Evolutionary conservation across 2,797 vertebrate species (phyloP).

Genomic region (Pachyuromys duprasi): DNA sequence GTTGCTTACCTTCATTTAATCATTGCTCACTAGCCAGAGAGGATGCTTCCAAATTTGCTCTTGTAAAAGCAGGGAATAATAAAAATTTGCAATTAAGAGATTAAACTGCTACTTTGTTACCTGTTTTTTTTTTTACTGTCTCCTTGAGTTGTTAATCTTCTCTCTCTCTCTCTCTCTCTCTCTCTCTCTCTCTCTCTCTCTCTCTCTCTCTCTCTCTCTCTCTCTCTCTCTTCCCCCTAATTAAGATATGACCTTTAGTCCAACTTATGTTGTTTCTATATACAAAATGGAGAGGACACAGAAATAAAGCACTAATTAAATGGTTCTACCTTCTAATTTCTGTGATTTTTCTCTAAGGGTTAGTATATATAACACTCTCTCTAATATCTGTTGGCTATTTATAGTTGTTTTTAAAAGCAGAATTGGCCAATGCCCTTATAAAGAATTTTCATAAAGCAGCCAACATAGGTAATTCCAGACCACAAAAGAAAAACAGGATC

Average conservation of each 20-base stretch:
- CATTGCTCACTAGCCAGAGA: neutral
- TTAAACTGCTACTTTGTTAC: constrained; percentile 4
- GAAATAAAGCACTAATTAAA: neutral
- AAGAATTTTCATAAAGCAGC: neutral
- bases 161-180: neutral
- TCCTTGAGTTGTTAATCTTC: constrained; percentile 16
- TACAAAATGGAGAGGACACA: constrained; percentile 5
- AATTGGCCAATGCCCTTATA: neutral
- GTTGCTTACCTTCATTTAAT: constrained; percentile 10
- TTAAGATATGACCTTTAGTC: constrained; percentile 53
- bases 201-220: neutral
- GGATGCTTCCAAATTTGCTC: constrained; percentile 10
- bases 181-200: neutral
- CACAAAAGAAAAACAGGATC: neutral
- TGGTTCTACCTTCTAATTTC: constrained; percentile 22
- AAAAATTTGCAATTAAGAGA: neutral
- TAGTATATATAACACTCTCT: neutral
- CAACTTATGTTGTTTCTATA: constrained; percentile 34
- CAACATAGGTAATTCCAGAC: neutral
- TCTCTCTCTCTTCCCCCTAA: constrained; percentile 43
- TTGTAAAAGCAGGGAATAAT: neutral
- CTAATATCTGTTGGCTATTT: constrained; percentile 43
- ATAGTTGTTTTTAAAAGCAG: constrained; percentile 30
- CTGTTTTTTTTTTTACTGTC: constrained; percentile 4
- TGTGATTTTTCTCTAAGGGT: constrained; percentile 23